Conservation (phyloP, 1,140 invertebrate genomes). For the Scaptomyza pallida region DNA sequence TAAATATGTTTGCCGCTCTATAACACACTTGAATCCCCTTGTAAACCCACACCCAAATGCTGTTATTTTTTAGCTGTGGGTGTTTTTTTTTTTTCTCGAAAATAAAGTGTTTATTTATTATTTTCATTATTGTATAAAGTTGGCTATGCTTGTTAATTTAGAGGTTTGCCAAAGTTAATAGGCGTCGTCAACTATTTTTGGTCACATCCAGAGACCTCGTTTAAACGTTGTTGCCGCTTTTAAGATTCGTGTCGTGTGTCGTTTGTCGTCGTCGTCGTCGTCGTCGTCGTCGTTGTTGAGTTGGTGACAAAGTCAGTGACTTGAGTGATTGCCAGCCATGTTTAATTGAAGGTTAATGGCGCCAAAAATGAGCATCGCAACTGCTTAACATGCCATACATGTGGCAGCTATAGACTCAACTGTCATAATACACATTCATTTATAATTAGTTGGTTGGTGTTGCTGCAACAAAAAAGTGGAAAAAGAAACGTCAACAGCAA, state of each 20-base stretch:
- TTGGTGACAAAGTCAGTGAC: slow-evolving; percentile 48
- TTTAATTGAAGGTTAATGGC: slow-evolving; percentile 76
- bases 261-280: slow-evolving; percentile 57
- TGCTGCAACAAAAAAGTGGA: too few relatives aligned
- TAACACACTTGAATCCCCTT: not conserved
- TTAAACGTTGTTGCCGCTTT: slow-evolving; percentile 3
- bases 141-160: slow-evolving; percentile 30
- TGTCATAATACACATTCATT: slow-evolving; percentile 49
- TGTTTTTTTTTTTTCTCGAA: slow-evolving; percentile 39
- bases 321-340: slow-evolving; percentile 58
- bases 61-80: slow-evolving; percentile 47
- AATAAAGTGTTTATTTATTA: slow-evolving; percentile 39
- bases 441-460: slow-evolving; percentile 41
- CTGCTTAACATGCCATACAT: slow-evolving; percentile 31
- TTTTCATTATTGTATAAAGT: slow-evolving; percentile 36
- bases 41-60: slow-evolving; percentile 5
- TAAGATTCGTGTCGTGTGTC: slow-evolving; percentile 70
- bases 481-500: slow-evolving; percentile 6
- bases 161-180: slow-evolving; percentile 52
- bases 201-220: slow-evolving; percentile 62
- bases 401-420: slow-evolving; percentile 12
- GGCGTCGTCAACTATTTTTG: slow-evolving; percentile 64
- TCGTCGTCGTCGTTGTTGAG: slow-evolving; percentile 13
- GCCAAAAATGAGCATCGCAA: slow-evolving; percentile 63
- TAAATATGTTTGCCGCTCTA: not conserved